phyloP scores from a whole-genome alignment of 2,888 invertebrate species.

The Erebia ligea region DNA sequence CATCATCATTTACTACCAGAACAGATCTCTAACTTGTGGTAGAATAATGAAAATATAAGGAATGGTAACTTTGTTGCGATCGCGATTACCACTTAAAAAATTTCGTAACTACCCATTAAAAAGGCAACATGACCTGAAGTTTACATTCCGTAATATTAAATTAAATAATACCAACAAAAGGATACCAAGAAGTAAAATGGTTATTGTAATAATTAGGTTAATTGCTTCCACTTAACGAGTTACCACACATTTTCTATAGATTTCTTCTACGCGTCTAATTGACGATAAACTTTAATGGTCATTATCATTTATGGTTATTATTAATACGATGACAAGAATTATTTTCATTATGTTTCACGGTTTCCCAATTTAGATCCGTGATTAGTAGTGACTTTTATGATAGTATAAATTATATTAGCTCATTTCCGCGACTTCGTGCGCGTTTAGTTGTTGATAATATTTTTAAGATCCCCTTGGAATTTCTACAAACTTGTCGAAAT shows the following conservation, averaged over 20 bases:
- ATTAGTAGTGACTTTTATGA: background rate
- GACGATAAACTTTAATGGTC: constrained; percentile 23
- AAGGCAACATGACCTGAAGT: no score
- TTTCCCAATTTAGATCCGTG: constrained; percentile 9
- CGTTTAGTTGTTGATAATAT: no score
- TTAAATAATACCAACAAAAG: background rate
- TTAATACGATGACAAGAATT: constrained; percentile 2
- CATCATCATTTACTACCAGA: no score
- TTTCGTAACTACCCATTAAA: no score
- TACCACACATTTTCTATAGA: constrained; percentile 32
- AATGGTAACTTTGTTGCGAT: no score
- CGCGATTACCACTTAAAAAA: no score
- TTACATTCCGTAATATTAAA: no score
- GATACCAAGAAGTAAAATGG: constrained; percentile 16
- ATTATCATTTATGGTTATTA: constrained; percentile 27
- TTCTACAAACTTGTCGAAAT: no score
- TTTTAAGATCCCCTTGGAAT: no score
- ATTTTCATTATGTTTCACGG: constrained; percentile 5
- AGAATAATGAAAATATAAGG: no score
- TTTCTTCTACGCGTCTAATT: constrained; percentile 21
- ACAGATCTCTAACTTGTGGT: no score
- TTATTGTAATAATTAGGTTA: constrained; percentile 34
- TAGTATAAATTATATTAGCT: background rate
- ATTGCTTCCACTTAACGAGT: constrained; percentile 34
- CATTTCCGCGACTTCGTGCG: no score